Conservation (phyloP, 2,113 vertebrate species). For the Pongo abelii region DNA sequence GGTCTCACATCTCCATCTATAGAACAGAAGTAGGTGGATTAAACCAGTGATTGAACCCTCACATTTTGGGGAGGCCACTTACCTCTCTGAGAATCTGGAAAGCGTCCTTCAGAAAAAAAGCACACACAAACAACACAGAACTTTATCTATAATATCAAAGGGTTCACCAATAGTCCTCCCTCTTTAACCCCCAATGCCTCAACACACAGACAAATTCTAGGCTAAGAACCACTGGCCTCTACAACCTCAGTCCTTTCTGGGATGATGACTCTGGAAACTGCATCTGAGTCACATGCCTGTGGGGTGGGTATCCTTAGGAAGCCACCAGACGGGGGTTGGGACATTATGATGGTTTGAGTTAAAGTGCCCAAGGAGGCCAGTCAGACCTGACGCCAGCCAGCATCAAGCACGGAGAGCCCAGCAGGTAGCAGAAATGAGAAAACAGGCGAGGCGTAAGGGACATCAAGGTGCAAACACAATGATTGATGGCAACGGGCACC, state of each 20-base stretch:
- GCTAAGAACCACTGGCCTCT: not conserved
- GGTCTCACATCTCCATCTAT: not conserved
- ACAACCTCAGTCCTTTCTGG: not conserved
- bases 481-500: not conserved
- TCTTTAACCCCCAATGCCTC: not conserved
- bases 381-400: not conserved
- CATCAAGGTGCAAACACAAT: not conserved
- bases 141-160: not conserved
- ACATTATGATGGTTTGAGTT: not conserved
- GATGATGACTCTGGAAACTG: not conserved
- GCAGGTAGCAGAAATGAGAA: not conserved
- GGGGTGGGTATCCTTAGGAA: not conserved
- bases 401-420: not conserved
- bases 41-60: not conserved
- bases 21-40: not conserved
- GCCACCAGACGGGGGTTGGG: not conserved
- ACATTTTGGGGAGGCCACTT: not conserved
- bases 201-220: not conserved
- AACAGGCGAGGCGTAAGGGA: not conserved
- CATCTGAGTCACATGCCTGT: not conserved
- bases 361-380: not conserved
- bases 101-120: not conserved
- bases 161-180: not conserved
- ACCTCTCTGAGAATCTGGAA: not conserved
- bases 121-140: not conserved